Percentiles rank a stretch among this genome's conserved stretches.
phyloP scores from a whole-genome alignment of 64 coral and sea anemone species.

The Stylophora pistillata region DNA sequence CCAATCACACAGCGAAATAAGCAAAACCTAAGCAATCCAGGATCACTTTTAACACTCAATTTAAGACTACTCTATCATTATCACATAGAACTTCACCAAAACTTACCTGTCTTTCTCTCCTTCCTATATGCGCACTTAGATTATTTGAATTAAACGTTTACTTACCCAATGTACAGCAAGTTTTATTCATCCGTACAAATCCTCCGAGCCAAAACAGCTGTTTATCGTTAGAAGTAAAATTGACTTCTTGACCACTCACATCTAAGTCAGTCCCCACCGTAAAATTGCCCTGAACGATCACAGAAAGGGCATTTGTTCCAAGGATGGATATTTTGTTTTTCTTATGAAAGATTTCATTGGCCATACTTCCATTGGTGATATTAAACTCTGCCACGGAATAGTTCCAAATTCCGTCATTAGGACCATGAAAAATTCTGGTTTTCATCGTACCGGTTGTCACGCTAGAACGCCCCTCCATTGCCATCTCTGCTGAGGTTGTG shows the following conservation, averaged over 20 bases:
- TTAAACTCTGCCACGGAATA: conserved; percentile 72
- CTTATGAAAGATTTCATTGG: not conserved
- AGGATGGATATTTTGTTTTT: not conserved
- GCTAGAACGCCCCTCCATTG: fast-evolving
- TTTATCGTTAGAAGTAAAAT: not conserved
- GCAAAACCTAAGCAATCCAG: no score
- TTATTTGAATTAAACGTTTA: not conserved
- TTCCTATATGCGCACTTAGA: no score
- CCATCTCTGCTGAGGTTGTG: conserved; percentile 29
- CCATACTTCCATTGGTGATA: not conserved
- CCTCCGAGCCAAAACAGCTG: conserved; percentile 65
- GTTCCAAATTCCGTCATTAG: conserved; percentile 66
- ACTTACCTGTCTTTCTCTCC: no score
- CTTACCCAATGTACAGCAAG: conserved; percentile 82
- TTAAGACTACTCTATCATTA: no score
- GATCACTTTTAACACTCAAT: no score
- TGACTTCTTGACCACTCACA: conserved; percentile 56
- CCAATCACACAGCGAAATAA: no score
- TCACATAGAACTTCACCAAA: no score
- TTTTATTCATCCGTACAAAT: conserved; percentile 73
- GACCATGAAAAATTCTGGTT: conserved; percentile 44
- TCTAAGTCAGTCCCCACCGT: conserved; percentile 55
- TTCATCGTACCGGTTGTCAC: not conserved
- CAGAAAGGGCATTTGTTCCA: conserved; percentile 63
- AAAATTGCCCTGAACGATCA: conserved; percentile 46